Evolutionary conservation across 2,888 invertebrate species (phyloP), one percentile per base, ranked within the genome.

Genomic region (Eilema depressum): DNA sequence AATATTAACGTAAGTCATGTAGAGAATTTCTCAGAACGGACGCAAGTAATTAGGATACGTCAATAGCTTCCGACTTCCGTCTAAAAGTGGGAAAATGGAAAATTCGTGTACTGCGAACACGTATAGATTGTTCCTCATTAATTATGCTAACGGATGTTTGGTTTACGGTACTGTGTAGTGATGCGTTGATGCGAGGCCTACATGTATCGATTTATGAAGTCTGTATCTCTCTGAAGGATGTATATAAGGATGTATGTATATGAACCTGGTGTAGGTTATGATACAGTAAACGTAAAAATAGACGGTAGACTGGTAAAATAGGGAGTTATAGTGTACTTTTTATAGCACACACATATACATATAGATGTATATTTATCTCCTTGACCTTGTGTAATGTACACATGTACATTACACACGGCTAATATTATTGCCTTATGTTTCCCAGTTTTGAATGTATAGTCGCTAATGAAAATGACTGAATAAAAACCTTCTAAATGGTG

Each of bases 51-150:
- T 61, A n/a, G 30, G 28, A 30, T 10, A 61, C 30, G n/a, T 30
- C 28, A 33, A 61, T 33, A 30, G 61, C n/a, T 1, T 8, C 33
- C 33, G n/a, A 30, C 30, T 26, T 61, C 17, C 61, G 20, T 28
- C 33, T 33, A 33, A 61, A 30, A 30, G 20, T 60, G 25, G 3
- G 33, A 37, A 37, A 63, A 63, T 63, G 63, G 63, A 41, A 14
- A 25, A 63, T 26, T 41, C 63, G 30, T 63, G 63, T 63, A 63
- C 41, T 17, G 63, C 41, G 37, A 63, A 63, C 23, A 63, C 41
- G 23, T 33, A 63, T 41, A 41, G 63, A 41, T 63, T 25, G 63
- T 23, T 63, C 37, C 37, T 41, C 41, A 41, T 63, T 25, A 63
- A 63, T 63, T 41, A 37, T 37, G 17, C 17, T 37, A 30, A 61